Conservation (phyloP, 2,888 invertebrate genomes). For the Apoda limacodes region DNA sequence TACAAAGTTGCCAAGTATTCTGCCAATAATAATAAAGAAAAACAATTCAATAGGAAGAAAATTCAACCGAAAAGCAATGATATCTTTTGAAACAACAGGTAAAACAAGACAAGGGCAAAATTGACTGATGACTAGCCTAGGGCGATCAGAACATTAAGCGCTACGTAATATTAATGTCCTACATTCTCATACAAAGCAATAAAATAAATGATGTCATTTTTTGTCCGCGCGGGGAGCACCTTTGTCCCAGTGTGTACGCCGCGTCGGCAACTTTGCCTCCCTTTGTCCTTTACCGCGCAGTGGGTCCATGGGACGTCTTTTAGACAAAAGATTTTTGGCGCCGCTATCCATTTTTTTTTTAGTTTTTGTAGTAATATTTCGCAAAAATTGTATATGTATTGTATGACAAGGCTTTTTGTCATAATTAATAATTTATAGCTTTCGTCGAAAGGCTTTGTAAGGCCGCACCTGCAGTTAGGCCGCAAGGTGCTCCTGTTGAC, state of each 20-base stretch:
- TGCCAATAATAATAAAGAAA: constrained; percentile 8
- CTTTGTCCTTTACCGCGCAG: constrained; percentile 42
- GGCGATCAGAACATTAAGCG: constrained; percentile 58
- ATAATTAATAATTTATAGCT: constrained; percentile 68
- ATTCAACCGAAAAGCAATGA: too few relatives aligned
- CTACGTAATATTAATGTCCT: constrained; percentile 62
- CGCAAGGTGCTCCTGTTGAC: constrained; percentile 61
- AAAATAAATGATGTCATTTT: constrained; percentile 70
- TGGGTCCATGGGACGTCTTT: constrained; percentile 48
- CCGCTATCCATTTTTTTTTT: constrained; percentile 48
- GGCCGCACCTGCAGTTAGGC: constrained; percentile 42
- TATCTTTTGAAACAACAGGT: too few relatives aligned
- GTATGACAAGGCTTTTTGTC: constrained; percentile 51
- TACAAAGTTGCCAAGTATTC: too few relatives aligned
- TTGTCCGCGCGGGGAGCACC: constrained; percentile 54
- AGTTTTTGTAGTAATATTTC: constrained; percentile 29
- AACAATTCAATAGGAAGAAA: too few relatives aligned
- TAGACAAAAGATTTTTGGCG: constrained; percentile 64
- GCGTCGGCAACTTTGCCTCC: constrained; percentile 43
- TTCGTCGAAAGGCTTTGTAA: constrained; percentile 47
- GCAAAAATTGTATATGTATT: constrained; percentile 37
- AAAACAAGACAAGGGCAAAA: constrained; percentile 22
- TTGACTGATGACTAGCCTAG: constrained; percentile 52
- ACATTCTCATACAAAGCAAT: constrained; percentile 65
- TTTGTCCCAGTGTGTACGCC: constrained; percentile 48